Conservation (phyloP, 2,888 invertebrate species). For the Endotricha flammealis region DNA sequence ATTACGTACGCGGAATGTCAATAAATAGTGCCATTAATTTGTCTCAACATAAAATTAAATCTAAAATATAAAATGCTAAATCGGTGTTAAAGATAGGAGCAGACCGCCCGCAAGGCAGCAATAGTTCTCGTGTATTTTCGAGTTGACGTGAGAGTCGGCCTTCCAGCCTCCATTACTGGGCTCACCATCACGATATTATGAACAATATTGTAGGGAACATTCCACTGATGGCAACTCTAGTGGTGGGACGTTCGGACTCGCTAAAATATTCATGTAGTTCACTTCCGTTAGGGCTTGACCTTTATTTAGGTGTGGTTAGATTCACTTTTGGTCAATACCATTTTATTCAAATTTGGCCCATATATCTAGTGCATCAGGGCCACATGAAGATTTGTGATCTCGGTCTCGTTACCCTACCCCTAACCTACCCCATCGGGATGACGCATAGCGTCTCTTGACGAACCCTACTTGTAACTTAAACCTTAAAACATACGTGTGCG, state of each 20-base stretch:
- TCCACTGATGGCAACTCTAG: too few relatives aligned
- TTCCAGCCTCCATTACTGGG: too few relatives aligned
- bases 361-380: slow-evolving; percentile 7
- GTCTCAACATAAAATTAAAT: too few relatives aligned
- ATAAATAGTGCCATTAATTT: too few relatives aligned
- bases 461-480: slow-evolving; percentile 1
- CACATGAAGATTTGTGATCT: neutral
- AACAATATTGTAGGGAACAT: too few relatives aligned
- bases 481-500: neutral
- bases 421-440: slow-evolving; percentile 7
- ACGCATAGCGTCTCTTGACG: slow-evolving; percentile 10
- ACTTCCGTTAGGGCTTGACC: slow-evolving; percentile 34
- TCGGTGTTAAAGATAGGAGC: too few relatives aligned
- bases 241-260: slow-evolving; percentile 25
- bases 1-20: too few relatives aligned
- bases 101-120: too few relatives aligned
- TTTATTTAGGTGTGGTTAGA: slow-evolving; percentile 29
- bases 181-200: too few relatives aligned
- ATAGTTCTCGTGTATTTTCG: too few relatives aligned
- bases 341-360: slow-evolving; percentile 13
- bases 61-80: too few relatives aligned
- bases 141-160: too few relatives aligned
- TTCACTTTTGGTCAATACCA: slow-evolving; percentile 10
- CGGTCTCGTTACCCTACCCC: slow-evolving; percentile 5
- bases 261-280: slow-evolving; percentile 42